Base-by-base conservation (phyloP, 37 sponge, comb jelly and placozoan genomes). In the Petrosia ficiformis region DNA sequence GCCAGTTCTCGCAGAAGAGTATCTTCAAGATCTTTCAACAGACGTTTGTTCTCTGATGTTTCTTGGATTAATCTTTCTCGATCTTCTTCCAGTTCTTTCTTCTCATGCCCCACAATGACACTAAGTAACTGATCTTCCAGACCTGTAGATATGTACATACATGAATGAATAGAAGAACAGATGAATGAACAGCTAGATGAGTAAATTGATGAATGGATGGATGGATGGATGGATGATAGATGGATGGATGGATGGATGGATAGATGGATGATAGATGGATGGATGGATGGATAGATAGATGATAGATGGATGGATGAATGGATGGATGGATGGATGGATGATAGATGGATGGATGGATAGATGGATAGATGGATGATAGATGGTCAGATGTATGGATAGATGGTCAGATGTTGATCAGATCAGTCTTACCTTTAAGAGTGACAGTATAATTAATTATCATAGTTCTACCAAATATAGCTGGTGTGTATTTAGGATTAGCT, bases 371-470 rank as follows among this genome's bases (percentile, higher is more conserved):
- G n/a, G n/a, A n/a, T n/a, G n/a, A n/a, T n/a, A n/a, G 10, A 21
- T 33, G 10, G 11, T 33, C 16, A 33, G 11, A 16, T 33, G 66
- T 28, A 8, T 22, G 8, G 10, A 65, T 22, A 16, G 8, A 16
- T 33, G 10, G 16, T 48, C 14, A 48, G 8, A 14, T 48, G 54
- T 48, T 14, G 14, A 19, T 26, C 32, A 39, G 54, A 19, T 14
- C 54, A 48, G 54, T 19, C 54, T 48, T 48, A 48, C 54, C 94
- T 77, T 92, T 96, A 64, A 98, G 83, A 1, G 99, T 98, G 42
- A 98, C 99, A 22, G 99, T 98, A 79, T 98, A 98, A 81, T 98
- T 98, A 82, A 98, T 98, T 43, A 98, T 93, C 96, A 95, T 95
- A 6, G 94, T 82, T 2, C 97, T 82, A 40, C 96, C 93, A 84